Conservation (phyloP, 2,797 vertebrate species). For the Alcedo atthis region DNA sequence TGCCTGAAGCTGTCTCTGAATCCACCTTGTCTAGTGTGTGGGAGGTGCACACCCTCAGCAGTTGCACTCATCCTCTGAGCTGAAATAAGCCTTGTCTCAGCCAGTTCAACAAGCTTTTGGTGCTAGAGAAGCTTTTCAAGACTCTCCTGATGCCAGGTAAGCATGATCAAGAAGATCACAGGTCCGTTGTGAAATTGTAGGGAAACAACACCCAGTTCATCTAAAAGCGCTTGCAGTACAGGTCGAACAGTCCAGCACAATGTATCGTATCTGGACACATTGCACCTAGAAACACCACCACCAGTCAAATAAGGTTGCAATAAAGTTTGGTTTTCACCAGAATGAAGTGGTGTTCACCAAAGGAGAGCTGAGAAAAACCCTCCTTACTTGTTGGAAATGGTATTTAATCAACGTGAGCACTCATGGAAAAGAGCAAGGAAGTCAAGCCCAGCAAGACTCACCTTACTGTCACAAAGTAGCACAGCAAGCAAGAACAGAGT, state of each 20-base stretch:
- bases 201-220: accelerated
- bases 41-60: neutral
- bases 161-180: accelerated
- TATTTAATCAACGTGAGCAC: accelerated
- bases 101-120: neutral
- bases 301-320: no score
- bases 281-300: neutral
- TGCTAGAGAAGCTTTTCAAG: neutral
- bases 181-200: accelerated
- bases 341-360: neutral
- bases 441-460: neutral
- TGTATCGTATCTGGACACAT: neutral
- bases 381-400: neutral
- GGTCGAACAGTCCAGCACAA: neutral
- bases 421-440: neutral
- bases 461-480: neutral
- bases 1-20: accelerated
- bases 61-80: neutral
- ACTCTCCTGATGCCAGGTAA: neutral
- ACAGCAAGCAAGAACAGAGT: neutral
- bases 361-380: neutral
- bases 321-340: neutral
- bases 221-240: neutral
- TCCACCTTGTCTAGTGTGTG: accelerated
- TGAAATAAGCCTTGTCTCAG: neutral